phyloP scores from a whole-genome alignment of 2,113 vertebrate species.

The Arizona elegans region DNA sequence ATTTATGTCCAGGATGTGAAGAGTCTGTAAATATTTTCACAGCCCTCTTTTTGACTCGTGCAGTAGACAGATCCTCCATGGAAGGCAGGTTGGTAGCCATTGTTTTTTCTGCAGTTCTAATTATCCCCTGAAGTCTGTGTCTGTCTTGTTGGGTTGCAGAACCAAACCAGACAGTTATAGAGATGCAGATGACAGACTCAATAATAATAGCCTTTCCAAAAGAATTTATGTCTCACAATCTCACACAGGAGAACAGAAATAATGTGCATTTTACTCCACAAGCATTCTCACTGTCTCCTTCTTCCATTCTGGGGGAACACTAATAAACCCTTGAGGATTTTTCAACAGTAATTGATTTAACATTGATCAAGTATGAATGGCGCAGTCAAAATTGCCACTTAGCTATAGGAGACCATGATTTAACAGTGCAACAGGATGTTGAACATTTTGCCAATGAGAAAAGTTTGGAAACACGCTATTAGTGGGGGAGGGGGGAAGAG shows the following conservation, averaged over 20 bases:
- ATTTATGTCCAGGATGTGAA: too few relatives aligned
- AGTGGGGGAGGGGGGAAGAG: too few relatives aligned
- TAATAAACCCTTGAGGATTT: neutral
- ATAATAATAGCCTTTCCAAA: neutral
- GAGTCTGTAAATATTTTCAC: too few relatives aligned
- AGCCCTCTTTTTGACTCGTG: too few relatives aligned
- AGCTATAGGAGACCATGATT: neutral
- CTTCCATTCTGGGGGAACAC: neutral
- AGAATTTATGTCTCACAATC: too few relatives aligned
- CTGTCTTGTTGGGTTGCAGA: too few relatives aligned
- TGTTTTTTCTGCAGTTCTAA: too few relatives aligned
- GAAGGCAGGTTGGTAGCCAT: too few relatives aligned
- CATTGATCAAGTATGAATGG: neutral
- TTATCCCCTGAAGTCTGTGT: too few relatives aligned
- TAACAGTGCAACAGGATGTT: neutral
- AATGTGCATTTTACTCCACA: neutral
- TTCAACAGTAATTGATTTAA: neutral
- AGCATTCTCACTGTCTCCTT: neutral
- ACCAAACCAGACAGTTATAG: too few relatives aligned
- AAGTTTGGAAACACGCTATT: neutral
- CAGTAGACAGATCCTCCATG: too few relatives aligned
- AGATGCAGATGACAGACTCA: too few relatives aligned
- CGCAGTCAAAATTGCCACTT: neutral
- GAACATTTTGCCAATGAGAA: neutral
- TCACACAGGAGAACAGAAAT: neutral